A percentile compares a stretch with the other conserved stretches of the same genome.
Evolutionary conservation across 1,140 invertebrate genomes (phyloP).

Genomic region (Thrips palmi): DNA sequence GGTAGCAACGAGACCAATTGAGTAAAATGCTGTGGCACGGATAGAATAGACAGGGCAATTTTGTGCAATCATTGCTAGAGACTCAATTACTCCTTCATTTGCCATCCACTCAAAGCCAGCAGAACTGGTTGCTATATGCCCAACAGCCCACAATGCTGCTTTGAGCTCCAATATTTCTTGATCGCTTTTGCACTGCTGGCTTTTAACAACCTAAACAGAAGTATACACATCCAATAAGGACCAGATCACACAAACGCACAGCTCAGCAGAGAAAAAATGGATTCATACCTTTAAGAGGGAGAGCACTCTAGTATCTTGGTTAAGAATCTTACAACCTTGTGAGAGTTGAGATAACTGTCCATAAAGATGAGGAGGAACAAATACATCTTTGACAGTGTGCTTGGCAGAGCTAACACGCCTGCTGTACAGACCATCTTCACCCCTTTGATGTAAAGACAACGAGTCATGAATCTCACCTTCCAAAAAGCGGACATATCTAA

Average conservation of each 20-base stretch:
- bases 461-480: conserved; percentile 76
- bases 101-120: conserved; percentile 53
- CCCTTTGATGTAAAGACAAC: conserved; percentile 63
- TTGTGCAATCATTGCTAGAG: conserved; percentile 50
- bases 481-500: conserved; percentile 67
- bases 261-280: conserved; percentile 3
- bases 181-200: conserved; percentile 33
- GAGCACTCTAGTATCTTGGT: conserved; percentile 23
- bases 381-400: conserved; percentile 33
- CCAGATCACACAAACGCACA: not conserved
- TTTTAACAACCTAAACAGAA: conserved; percentile 19
- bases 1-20: conserved; percentile 63
- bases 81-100: conserved; percentile 34
- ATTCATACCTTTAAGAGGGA: conserved; percentile 24
- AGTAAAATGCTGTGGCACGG: conserved; percentile 74
- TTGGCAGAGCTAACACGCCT: conserved; percentile 30
- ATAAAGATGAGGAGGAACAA: conserved; percentile 70
- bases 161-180: conserved; percentile 58
- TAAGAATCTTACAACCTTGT: conserved; percentile 29
- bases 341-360: conserved; percentile 67
- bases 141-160: conserved; percentile 74
- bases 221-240: too few species aligned
- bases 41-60: conserved; percentile 67
- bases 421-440: conserved; percentile 60
- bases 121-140: conserved; percentile 58